Conservation (phyloP, 2,113 vertebrate species). For the Myxocyprinus asiaticus region DNA sequence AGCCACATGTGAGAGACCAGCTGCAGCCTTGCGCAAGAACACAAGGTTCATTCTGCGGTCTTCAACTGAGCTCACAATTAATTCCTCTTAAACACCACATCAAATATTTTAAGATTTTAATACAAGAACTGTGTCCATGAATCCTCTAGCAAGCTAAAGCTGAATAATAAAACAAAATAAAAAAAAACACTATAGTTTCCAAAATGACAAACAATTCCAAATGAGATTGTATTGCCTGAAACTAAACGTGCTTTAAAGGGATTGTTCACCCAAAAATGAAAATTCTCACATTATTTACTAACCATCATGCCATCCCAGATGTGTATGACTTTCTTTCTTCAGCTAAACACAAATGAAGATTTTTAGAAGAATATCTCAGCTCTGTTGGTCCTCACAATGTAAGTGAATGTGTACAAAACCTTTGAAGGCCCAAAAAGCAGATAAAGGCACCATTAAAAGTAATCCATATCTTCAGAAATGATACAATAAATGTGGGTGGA, state of each 20-base stretch:
- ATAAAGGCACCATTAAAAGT: no score
- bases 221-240: neutral
- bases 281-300: no score
- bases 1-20: neutral
- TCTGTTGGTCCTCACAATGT: no score
- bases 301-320: no score
- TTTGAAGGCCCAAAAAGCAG: no score
- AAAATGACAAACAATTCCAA: neutral
- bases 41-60: conserved; percentile 5
- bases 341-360: no score
- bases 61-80: neutral
- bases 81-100: conserved; percentile 17
- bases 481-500: no score
- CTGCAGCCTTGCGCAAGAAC: neutral
- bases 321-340: no score
- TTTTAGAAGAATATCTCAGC: no score
- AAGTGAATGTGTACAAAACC: no score
- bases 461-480: no score
- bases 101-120: conserved; percentile 1
- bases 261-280: neutral
- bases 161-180: neutral
- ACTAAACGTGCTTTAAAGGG: neutral
- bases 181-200: neutral
- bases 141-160: neutral
- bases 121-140: neutral